These are phyloP conservation scores for Thinocorus orbignyianus DNA, from an alignment of 2,113 vertebrate species.

Conservation along the genomic window DNA sequence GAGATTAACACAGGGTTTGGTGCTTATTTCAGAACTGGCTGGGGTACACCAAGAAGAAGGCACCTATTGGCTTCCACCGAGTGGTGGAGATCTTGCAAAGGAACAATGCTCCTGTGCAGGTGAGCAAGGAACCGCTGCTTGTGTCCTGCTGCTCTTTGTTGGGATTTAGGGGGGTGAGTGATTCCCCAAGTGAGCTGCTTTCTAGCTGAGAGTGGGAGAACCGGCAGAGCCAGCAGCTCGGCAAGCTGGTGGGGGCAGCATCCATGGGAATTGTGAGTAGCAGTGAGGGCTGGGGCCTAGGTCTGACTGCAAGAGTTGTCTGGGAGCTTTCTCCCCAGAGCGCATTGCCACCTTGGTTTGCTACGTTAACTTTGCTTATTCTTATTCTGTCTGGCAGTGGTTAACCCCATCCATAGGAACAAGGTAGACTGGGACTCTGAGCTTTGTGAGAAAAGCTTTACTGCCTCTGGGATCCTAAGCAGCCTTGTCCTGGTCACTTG, in stretches of 20 bases:
- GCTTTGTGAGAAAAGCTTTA: not conserved
- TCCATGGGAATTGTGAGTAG: not conserved
- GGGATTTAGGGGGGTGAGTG: not conserved
- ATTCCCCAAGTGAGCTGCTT: not conserved
- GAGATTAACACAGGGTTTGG: not conserved
- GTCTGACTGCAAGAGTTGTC: not conserved
- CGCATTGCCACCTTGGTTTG: not conserved
- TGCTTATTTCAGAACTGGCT: constrained; percentile 85
- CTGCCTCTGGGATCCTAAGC: not conserved
- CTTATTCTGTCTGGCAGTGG: not conserved
- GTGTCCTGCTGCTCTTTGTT: not conserved
- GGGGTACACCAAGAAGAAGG: constrained; percentile 92
- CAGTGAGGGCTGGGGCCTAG: not conserved
- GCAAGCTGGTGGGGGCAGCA: too few species aligned
- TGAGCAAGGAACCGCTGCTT: constrained; percentile 22
- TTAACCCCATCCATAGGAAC: not conserved
- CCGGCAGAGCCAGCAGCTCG: too few species aligned
- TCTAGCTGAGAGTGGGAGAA: not conserved
- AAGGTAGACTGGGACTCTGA: not conserved
- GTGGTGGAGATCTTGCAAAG: constrained; percentile 94
- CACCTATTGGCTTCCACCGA: constrained; percentile 88
- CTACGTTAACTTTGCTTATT: not conserved
- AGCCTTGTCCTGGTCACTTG: not conserved
- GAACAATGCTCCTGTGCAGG: constrained; percentile 89
- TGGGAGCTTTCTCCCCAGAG: not conserved